A percentile compares a stretch with the other conserved stretches of the same genome.
Evolutionary conservation across 64 coral and sea anemone genomes (phyloP).

Genomic region (Dendronephthya gigantea): DNA sequence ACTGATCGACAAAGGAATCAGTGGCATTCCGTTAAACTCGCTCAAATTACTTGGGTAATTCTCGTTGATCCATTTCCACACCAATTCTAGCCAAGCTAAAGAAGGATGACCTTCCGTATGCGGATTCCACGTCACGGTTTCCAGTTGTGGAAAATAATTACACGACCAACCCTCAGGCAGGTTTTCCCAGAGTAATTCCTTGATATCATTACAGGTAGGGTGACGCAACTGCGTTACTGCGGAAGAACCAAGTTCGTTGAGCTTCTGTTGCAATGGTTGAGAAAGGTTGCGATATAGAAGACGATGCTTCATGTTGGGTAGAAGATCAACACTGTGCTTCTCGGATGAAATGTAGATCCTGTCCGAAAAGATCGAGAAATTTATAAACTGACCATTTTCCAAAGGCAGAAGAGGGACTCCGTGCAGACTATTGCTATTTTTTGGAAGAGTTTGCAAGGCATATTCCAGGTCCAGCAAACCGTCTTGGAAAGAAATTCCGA

Average conservation of each 20-base stretch:
- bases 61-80: slow-evolving; percentile 13
- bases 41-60: neutral
- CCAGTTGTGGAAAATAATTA: neutral
- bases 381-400: neutral
- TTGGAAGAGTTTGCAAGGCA: neutral
- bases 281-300: neutral
- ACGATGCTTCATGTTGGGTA: neutral
- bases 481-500: neutral
- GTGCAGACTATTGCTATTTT: neutral
- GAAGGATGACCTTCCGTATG: neutral
- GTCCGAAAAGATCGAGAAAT: neutral
- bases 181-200: neutral
- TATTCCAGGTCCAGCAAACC: neutral
- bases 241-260: neutral
- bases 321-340: neutral
- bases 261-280: neutral
- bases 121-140: neutral
- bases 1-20: neutral
- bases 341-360: neutral
- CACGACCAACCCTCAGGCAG: neutral
- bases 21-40: neutral
- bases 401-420: neutral
- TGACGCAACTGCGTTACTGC: neutral
- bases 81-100: neutral
- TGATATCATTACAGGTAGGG: neutral